phyloP scores from a whole-genome alignment of 2,797 vertebrate genomes.

The Allobates femoralis region DNA sequence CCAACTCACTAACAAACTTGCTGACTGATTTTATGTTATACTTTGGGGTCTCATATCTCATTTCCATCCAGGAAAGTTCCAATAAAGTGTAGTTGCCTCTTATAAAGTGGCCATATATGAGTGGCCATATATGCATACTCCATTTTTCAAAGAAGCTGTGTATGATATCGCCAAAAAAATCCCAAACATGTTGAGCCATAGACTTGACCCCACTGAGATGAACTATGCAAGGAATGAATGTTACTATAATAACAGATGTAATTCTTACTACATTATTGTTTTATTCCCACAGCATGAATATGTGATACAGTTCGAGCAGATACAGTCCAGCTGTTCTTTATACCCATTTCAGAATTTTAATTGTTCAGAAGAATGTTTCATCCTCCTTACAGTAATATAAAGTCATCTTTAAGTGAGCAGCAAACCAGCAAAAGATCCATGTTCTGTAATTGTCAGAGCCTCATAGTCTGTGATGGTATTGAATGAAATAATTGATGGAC shows the following conservation, averaged over 20 bases:
- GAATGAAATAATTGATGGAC: not conserved
- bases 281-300: constrained; percentile 38
- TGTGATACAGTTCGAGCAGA: constrained; percentile 20
- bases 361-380: not conserved
- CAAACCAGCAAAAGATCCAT: not conserved
- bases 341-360: not conserved
- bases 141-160: too few relatives aligned
- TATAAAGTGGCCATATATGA: too few relatives aligned
- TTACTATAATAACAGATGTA: constrained; percentile 28
- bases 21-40: too few relatives aligned
- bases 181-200: not conserved
- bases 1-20: too few relatives aligned
- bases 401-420: not conserved
- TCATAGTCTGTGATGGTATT: not conserved
- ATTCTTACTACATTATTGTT: constrained; percentile 28
- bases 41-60: too few relatives aligned
- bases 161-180: not conserved
- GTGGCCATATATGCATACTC: too few relatives aligned
- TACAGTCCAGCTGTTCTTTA: not conserved
- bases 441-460: not conserved
- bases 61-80: too few relatives aligned
- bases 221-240: constrained; percentile 26
- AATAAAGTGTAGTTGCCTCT: too few relatives aligned
- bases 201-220: constrained; percentile 1
- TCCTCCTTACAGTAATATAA: constrained; percentile 2